Percentiles rank a stretch among this genome's conserved stretches.
Conservation (phyloP, 2,888 invertebrate species). For the Cetonia aurata region DNA sequence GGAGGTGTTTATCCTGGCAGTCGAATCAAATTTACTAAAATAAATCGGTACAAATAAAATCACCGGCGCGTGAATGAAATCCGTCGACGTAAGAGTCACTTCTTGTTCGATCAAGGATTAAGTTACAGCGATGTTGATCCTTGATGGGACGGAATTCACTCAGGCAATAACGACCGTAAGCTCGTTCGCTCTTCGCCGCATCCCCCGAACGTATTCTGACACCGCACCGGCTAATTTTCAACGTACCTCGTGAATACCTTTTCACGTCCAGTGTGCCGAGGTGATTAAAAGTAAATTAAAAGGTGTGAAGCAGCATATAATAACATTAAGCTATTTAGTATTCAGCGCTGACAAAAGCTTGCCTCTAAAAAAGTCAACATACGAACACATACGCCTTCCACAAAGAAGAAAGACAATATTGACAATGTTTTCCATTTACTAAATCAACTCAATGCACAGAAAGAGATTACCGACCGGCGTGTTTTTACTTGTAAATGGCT, state of each 20-base stretch:
- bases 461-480: slow-evolving; percentile 45
- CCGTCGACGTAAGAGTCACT: slow-evolving; percentile 60
- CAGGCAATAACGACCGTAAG: slow-evolving; percentile 58
- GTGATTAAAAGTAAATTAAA: slow-evolving; percentile 55
- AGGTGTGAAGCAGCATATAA: slow-evolving; percentile 56
- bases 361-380: slow-evolving; percentile 50
- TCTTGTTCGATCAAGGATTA: slow-evolving; percentile 60
- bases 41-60: slow-evolving; percentile 47
- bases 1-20: slow-evolving; percentile 41
- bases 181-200: slow-evolving; percentile 49
- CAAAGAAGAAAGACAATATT: slow-evolving; percentile 49
- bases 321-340: slow-evolving; percentile 53
- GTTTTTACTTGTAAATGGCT: slow-evolving; percentile 44
- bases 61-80: slow-evolving; percentile 52
- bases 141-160: slow-evolving; percentile 59
- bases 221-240: slow-evolving; percentile 35
- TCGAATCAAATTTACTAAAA: slow-evolving; percentile 44
- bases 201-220: slow-evolving; percentile 43
- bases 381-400: slow-evolving; percentile 39
- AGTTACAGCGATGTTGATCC: slow-evolving; percentile 56
- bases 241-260: slow-evolving; percentile 42
- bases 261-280: slow-evolving; percentile 46
- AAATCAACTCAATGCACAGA: slow-evolving; percentile 48
- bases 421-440: slow-evolving; percentile 53
- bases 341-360: slow-evolving; percentile 52